Evolutionary conservation across 2,113 vertebrate species (phyloP).

Genomic region (Pimephales promelas): DNA sequence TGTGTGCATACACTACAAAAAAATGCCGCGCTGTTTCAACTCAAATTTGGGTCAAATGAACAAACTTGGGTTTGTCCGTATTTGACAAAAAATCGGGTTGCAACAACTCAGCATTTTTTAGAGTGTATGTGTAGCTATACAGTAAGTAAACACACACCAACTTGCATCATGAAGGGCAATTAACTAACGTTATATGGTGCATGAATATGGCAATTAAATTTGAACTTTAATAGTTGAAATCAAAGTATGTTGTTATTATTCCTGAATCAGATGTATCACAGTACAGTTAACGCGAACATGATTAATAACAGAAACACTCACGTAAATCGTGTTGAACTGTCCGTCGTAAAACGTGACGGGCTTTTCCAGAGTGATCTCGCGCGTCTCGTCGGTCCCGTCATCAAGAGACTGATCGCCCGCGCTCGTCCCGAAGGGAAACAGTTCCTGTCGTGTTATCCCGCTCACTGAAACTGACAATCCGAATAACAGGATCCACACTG

Average conservation of each 20-base stretch:
- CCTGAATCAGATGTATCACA: background rate
- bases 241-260: background rate
- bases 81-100: too few relatives aligned
- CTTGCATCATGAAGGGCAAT: background rate
- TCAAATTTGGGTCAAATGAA: too few relatives aligned
- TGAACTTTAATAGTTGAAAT: background rate
- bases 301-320: slow-evolving; percentile 66
- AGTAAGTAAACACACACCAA: too few relatives aligned
- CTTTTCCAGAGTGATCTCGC: slow-evolving; percentile 26
- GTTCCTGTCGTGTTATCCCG: slow-evolving; percentile 46
- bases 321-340: slow-evolving; percentile 71
- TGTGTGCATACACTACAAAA: too few relatives aligned
- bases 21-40: too few relatives aligned
- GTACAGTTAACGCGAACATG: background rate
- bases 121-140: too few relatives aligned
- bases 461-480: slow-evolving; percentile 43
- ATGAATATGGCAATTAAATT: background rate
- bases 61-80: too few relatives aligned
- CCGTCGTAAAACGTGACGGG: slow-evolving; percentile 40
- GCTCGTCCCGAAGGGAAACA: slow-evolving; percentile 49
- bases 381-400: slow-evolving; percentile 41
- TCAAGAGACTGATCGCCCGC: slow-evolving; percentile 44
- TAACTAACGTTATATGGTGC: background rate
- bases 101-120: too few relatives aligned
- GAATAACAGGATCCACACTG: background rate